Evolutionary conservation across 2,797 vertebrate genomes (phyloP), one percentile per base, ranked within the genome.

Genomic region (Labeo calbasu): DNA sequence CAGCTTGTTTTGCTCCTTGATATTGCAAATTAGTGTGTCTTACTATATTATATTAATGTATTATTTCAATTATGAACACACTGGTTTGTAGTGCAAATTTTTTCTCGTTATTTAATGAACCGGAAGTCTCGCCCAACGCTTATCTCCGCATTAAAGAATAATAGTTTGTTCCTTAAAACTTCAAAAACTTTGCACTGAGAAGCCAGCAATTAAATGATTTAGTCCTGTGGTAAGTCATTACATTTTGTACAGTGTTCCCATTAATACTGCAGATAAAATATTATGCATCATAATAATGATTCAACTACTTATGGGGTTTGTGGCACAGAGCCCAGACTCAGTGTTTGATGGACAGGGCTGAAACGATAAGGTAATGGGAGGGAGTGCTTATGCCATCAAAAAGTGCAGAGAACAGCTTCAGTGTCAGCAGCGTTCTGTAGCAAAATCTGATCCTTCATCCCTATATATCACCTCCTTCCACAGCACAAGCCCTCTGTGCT

Each of bases 321-420:
- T 84, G 84, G 85, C 77, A 83, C 40, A 32, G 32, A 75, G 86
- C 86, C 82, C 51, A 79, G 87, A 43, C 79, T 17, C 8, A 53
- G 59, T 15, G 70, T 81, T 72, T 81, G 48, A 84, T 79, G 48
- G 68, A 83, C 63, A 51, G 57, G 84, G 84, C 78, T 72, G 83
- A 65, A 66, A 76, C 1, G 71, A 25, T 53, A 63, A 63, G 53
- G 17, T 73, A 51, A 82, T 77, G 76, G 66, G 59, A 72, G 59
- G 36, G 65, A 80, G 71, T 43, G 69, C 82, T 46, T 87, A 43
- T 48, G 46, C 82, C 84, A 82, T 86, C 55, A 81, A 72, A 83
- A 77, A 36, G 48, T 50, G 57, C 17, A n/a, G 53, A 59, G 59
- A 68, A 63, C 17, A 59, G 55, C 55, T 79, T 79, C 21, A 48